A percentile compares a stretch with the other conserved stretches of the same genome.
Evolutionary conservation across 2,113 vertebrate genomes (phyloP).

Genomic region (Erpornis zantholeuca): DNA sequence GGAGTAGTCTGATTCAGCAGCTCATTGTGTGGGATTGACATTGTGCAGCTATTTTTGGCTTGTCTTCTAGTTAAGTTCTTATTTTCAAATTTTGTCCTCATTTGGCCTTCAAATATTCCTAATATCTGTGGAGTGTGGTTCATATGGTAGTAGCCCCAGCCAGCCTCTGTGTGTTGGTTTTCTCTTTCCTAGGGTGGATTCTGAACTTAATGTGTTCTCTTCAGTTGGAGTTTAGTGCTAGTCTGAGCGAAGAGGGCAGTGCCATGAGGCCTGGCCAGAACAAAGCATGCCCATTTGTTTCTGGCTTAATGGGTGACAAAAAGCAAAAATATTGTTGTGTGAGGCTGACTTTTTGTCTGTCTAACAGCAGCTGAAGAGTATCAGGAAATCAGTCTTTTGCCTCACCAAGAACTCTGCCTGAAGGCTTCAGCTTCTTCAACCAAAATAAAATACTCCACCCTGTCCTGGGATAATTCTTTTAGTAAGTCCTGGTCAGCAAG

Average conservation of each 20-base stretch:
- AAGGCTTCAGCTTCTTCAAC: background rate
- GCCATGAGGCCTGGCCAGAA: background rate
- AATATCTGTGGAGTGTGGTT: accelerated
- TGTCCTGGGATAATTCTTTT: background rate
- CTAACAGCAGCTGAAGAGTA: background rate
- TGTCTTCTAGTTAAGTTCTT: background rate
- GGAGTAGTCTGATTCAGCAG: background rate
- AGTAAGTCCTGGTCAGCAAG: background rate
- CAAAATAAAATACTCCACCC: accelerated
- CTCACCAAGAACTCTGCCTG: background rate
- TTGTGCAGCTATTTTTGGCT: background rate
- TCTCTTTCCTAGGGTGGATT: background rate
- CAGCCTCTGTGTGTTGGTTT: background rate
- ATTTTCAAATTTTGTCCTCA: background rate
- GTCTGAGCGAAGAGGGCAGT: background rate
- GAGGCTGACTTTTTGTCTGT: background rate
- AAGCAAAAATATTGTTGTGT: background rate
- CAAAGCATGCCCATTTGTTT: background rate
- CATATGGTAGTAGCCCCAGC: background rate
- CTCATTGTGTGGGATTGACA: background rate
- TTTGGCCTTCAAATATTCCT: background rate
- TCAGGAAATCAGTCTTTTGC: background rate
- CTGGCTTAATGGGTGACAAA: background rate
- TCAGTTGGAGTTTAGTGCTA: background rate
- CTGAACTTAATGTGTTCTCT: background rate